Evolutionary conservation across 2,888 invertebrate genomes (phyloP).

Genomic region (Hyles lineata): DNA sequence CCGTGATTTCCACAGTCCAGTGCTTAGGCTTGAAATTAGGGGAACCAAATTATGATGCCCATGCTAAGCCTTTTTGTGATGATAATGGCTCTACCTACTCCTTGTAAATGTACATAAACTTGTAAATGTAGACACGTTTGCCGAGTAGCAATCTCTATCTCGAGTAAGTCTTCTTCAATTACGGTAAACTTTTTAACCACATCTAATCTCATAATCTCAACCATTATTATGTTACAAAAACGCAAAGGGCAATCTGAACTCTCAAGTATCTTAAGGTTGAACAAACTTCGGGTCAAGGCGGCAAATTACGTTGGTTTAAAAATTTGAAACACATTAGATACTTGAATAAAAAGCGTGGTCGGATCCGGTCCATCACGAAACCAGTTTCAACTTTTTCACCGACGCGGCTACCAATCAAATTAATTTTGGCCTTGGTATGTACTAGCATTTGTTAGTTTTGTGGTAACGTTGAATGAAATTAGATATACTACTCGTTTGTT

Average conservation of each 20-base stretch:
- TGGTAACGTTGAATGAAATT: constrained; percentile 23
- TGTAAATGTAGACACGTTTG: too few relatives aligned
- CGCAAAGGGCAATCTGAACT: not conserved
- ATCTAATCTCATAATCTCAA: too few relatives aligned
- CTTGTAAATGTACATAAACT: too few relatives aligned
- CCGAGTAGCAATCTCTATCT: too few relatives aligned
- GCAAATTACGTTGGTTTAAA: constrained; percentile 28
- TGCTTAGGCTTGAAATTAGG: too few relatives aligned
- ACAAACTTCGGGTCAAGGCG: constrained; percentile 31
- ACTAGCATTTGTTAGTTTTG: constrained; percentile 23
- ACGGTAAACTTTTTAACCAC: too few relatives aligned
- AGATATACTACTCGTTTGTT: not conserved
- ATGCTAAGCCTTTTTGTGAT: too few relatives aligned
- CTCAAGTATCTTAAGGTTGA: constrained; percentile 8
- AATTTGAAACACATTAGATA: constrained; percentile 34
- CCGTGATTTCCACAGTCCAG: too few relatives aligned
- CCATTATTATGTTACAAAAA: not conserved
- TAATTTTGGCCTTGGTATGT: constrained; percentile 46
- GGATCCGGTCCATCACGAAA: constrained; percentile 58
- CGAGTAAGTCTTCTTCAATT: too few relatives aligned
- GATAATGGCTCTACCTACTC: too few relatives aligned
- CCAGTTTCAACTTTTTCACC: constrained; percentile 54
- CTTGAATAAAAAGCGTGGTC: constrained; percentile 36
- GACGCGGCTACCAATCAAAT: constrained; percentile 31
- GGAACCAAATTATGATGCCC: too few relatives aligned